Base-by-base conservation (phyloP, 1,140 invertebrate species). In the Drosophila ogumai region DNA sequence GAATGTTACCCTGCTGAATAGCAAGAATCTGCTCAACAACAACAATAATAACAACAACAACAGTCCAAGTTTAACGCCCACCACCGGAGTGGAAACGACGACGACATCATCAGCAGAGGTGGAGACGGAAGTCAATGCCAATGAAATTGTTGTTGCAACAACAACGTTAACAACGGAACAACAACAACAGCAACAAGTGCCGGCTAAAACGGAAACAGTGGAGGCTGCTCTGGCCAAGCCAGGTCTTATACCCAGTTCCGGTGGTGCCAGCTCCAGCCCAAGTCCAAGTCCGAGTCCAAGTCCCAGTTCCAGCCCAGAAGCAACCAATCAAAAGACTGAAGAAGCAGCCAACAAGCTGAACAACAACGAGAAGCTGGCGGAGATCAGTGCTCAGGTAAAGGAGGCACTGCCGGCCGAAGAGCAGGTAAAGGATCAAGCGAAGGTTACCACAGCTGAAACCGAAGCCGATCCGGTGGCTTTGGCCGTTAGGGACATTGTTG, bases 261-360 rank as follows among this genome's bases (percentile, higher is more conserved):
- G 7, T 25, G 6, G 3, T 13, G 17, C 50, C 50, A 54, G 19
- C 50, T 22, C 50, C 19, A 58, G 25, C 6, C 25, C 25, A 28
- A 28, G 25, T 28, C 36, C 50, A 13, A 25, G n/a, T 67, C 41
- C 54, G 3, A 60, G n/a, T 67, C 41, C 54, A 3, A 60, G 32
- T 50, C 22, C 71, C 10, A 59, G 49, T 13, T n/a, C 44, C 31
- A 47, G 19, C 55, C 71, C 56, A 40, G 58, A 67, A 82, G 75
- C 78, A 86, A 79, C n/a, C 66, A 87, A 91, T 79, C 81, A 88
- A 88, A 90, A 88, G 77, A 86, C 90, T 81, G 86, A 90, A 79
- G 78, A 86, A 36, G 57, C 68, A 65, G 85, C 81, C 69, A 92
- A 92, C 64, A 88, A 90, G 86, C 71, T 90, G 54, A 90, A 90